phyloP scores from a whole-genome alignment of 2,113 vertebrate species.

The Stercorarius parasiticus region DNA sequence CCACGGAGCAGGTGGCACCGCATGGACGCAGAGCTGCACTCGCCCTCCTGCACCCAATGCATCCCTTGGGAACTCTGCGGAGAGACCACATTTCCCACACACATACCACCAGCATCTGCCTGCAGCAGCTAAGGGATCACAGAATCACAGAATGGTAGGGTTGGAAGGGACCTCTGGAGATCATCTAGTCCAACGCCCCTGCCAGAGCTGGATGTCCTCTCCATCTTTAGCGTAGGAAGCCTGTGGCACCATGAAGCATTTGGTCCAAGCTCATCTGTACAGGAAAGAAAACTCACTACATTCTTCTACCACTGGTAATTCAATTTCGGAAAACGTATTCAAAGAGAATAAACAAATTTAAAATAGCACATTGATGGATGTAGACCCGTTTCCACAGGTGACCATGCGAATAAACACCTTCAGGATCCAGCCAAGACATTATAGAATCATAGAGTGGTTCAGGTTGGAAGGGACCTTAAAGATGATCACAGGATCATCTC shows the following conservation, averaged over 20 bases:
- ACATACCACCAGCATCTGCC: background rate
- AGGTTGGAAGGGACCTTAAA: no score
- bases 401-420: background rate
- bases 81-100: accelerated
- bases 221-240: background rate
- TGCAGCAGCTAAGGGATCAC: background rate
- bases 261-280: background rate
- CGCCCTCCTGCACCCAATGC: accelerated
- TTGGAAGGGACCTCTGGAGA: no score
- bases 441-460: background rate
- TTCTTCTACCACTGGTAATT: background rate
- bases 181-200: no score
- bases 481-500: background rate
- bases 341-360: background rate
- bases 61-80: background rate
- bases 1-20: background rate
- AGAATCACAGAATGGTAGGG: no score
- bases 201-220: no score
- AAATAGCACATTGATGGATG: background rate
- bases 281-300: background rate
- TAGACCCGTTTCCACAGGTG: background rate
- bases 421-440: background rate
- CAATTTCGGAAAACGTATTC: background rate
- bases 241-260: background rate
- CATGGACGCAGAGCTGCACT: background rate